Conservation (phyloP, 2,113 vertebrate species). For the Oncorhynchus mykiss region DNA sequence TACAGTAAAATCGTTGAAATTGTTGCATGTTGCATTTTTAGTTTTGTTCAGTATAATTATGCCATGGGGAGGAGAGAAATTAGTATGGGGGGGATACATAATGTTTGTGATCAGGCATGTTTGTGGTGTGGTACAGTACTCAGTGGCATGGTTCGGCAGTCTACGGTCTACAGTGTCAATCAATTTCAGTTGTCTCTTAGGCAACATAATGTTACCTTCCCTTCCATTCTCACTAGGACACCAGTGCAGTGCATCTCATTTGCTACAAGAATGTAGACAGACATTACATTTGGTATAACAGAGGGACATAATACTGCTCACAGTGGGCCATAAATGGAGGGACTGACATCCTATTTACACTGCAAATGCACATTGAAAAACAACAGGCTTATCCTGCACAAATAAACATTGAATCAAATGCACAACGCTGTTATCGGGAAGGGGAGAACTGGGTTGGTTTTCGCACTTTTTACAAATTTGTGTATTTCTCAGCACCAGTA, state of each 20-base stretch:
- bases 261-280: neutral
- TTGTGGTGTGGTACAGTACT: neutral
- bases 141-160: neutral
- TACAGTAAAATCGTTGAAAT: too few relatives aligned
- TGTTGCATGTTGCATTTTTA: too few relatives aligned
- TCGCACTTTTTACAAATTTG: too few relatives aligned
- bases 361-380: neutral
- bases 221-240: neutral
- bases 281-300: neutral
- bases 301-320: neutral
- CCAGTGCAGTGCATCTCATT: neutral
- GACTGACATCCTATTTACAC: neutral
- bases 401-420: neutral
- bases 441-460: too few relatives aligned
- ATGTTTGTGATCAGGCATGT: neutral
- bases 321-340: neutral
- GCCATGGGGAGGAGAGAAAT: too few relatives aligned
- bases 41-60: neutral
- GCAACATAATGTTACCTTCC: constrained; percentile 20
- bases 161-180: neutral
- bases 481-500: too few relatives aligned
- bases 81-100: too few relatives aligned
- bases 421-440: neutral
- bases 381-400: neutral
- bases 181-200: constrained; percentile 13